phyloP scores from a whole-genome alignment of 1,140 invertebrate species.

The Nasonia longicornis region DNA sequence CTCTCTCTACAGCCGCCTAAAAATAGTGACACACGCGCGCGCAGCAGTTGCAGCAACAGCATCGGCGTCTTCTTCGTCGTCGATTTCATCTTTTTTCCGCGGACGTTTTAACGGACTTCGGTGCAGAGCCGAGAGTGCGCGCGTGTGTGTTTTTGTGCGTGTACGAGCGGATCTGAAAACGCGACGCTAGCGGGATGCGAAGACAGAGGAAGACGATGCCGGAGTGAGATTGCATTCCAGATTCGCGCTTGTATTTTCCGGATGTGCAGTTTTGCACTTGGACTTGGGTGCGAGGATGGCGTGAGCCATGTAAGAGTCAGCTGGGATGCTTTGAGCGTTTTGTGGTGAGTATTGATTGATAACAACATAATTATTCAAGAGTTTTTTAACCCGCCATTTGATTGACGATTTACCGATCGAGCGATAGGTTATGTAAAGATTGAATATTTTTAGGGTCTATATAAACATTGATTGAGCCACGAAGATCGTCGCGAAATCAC shows the following conservation, averaged over 20 bases:
- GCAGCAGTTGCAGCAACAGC: slow-evolving; percentile 1
- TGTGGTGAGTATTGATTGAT: background rate
- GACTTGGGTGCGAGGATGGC: background rate
- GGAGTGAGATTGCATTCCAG: background rate
- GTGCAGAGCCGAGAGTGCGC: background rate
- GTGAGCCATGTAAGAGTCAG: background rate
- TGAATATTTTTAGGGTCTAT: no score
- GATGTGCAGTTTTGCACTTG: background rate
- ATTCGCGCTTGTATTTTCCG: background rate
- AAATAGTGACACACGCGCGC: slow-evolving; percentile 25
- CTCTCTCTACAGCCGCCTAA: background rate
- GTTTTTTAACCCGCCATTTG: no score
- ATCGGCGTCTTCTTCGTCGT: background rate
- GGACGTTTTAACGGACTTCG: slow-evolving; percentile 2
- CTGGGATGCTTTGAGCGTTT: background rate
- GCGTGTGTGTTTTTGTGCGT: background rate
- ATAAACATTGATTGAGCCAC: no score
- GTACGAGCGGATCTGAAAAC: slow-evolving; percentile 26
- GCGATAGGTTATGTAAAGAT: no score
- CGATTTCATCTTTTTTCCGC: background rate
- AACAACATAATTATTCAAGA: no score
- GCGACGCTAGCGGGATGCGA: background rate
- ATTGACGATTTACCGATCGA: no score
- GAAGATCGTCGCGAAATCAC: no score
- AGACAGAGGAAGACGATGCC: background rate